Base-by-base conservation (phyloP, 2,113 vertebrate genomes). In the Phycodurus eques region DNA sequence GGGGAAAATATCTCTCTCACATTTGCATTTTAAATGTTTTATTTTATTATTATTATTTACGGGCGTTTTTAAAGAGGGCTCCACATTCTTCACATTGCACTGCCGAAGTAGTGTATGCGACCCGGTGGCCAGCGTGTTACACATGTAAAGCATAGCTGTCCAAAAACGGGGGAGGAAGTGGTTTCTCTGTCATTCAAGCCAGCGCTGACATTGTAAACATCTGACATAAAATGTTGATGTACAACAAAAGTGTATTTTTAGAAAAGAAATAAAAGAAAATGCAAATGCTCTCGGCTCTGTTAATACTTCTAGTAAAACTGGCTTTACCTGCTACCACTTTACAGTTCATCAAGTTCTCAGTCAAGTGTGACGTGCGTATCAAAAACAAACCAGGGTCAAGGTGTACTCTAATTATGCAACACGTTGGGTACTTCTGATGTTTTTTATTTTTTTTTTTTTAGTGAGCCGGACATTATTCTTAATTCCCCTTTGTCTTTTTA, bases 61-160 rank as follows among this genome's bases (percentile, higher is more conserved):
- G n/a, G 63, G 19, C 42, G 20, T 20, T 73, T 84, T 72, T 78
- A 65, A 74, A 74, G 56, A 75, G 13, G 70, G 62, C 63, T 71
- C 65, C 39, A 63, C 83, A 85, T 88, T 84, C 73, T 72, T 87
- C 62, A 71, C 76, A 80, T 83, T 49, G 62, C 74, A 70, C 73
- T 68, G 75, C 69, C 62, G 56, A 73, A 67, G 44, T 22, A 59
- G 71, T 74, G 57, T 64, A 67, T 80, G 68, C 35, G 57, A 56
- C 43, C 67, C 56, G 49, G 33, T 39, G n/a, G 8, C 49, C 19
- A 44, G 54, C 43, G 8, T 54, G 56, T 72, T 74, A 79, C 75
- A 42, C 63, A 65, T 74, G 14, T 77, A n/a, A 76, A 68, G 44
- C 2, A 19, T 27, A 31, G 3, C 67, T 68, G 44, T 68, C 56